Conservation (phyloP, 1,140 invertebrate species). For the Pomacea maculata region DNA sequence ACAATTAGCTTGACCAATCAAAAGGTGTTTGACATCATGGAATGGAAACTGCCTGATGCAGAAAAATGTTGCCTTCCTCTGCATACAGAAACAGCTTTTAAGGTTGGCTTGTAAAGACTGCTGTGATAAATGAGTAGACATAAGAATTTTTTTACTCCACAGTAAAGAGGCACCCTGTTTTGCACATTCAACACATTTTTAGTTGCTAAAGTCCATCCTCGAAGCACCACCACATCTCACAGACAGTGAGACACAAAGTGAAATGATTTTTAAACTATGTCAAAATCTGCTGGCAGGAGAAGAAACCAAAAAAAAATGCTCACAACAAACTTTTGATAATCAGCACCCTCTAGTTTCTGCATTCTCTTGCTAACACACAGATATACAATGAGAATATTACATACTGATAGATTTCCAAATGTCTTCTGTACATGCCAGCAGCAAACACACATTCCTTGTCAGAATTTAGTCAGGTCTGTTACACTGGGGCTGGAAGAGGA, state of each 20-base stretch:
- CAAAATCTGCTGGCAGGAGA: background rate
- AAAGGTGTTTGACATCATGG: too few species aligned
- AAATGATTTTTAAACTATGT: background rate
- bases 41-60: too few species aligned
- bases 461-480: slow-evolving; percentile 27
- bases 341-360: background rate
- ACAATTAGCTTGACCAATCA: too few species aligned
- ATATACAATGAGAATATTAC: background rate
- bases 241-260: background rate
- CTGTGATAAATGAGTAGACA: too few species aligned
- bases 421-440: background rate
- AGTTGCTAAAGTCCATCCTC: too few species aligned
- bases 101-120: too few species aligned
- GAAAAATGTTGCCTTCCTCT: too few species aligned
- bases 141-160: too few species aligned
- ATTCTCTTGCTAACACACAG: background rate
- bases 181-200: too few species aligned
- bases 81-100: too few species aligned
- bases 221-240: too few species aligned
- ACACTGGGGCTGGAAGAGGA: background rate
- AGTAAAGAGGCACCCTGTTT: too few species aligned
- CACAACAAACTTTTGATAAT: background rate
- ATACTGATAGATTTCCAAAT: background rate
- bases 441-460: background rate
- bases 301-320: background rate